These are phyloP conservation scores for Gerris buenoi DNA, from an alignment of 1,140 invertebrate species.

Conservation along the genomic window DNA sequence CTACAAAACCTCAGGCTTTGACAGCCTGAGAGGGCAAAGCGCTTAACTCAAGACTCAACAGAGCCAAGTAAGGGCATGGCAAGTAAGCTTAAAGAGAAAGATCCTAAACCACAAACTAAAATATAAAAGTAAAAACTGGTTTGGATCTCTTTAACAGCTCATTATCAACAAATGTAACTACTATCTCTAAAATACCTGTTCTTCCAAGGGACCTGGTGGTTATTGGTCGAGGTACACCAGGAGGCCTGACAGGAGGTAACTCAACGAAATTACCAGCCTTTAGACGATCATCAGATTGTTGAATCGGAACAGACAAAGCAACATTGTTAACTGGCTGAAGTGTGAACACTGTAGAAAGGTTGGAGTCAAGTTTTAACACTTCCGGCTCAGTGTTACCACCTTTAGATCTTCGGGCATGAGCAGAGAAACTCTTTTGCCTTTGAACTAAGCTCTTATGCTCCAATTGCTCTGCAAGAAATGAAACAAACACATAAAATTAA, in stretches of 20 bases:
- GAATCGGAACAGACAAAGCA: neutral
- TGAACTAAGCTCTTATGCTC: neutral
- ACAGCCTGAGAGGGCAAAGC: too few species aligned
- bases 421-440: neutral
- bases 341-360: too few species aligned
- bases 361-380: neutral
- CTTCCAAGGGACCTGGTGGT: slow-evolving; percentile 12
- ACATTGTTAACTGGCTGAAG: too few species aligned
- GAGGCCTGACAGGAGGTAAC: neutral
- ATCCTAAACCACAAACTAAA: too few species aligned
- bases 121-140: too few species aligned
- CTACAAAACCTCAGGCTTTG: too few species aligned
- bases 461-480: neutral
- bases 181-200: too few species aligned
- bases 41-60: too few species aligned
- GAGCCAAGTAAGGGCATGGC: too few species aligned
- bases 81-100: too few species aligned
- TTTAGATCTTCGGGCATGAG: neutral
- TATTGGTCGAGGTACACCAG: neutral
- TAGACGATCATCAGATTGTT: neutral
- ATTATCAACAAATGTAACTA: too few species aligned
- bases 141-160: too few species aligned
- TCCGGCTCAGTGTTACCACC: neutral
- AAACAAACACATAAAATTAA: neutral
- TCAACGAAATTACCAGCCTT: neutral